Evolutionary conservation across 2,113 vertebrate genomes (phyloP), one percentile per base, ranked within the genome.

Genomic region (Corydoras sp.): DNA sequence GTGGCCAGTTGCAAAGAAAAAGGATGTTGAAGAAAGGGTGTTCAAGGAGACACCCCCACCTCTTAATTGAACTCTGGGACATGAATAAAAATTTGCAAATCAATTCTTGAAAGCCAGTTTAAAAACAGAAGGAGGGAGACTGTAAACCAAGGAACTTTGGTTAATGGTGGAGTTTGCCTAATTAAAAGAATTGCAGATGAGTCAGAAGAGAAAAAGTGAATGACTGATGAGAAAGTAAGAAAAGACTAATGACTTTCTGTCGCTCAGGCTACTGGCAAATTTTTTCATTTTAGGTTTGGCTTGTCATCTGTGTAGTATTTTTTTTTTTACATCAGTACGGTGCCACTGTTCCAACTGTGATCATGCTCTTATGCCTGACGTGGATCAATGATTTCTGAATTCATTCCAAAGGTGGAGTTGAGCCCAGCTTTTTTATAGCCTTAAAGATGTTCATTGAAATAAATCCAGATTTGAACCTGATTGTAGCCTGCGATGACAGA

Each of bases 51-150:
- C 73, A 69, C 76, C 72, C 77, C 74, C 74, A 18, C 63, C 71
- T 51, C 77, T 80, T 77, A 79, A 77, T 85, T 85, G 85, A 81
- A 85, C 83, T 81, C 58, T 43, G 65, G 70, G 73, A 81, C n/a
- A 71, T 86, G 83, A 88, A 86, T 84, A 79, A 76, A 76, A 81
- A 88, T 90, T 89, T 86, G 83, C 85, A 90, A 89, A 90, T 88
- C 83, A 89, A 88, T 90, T 87, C 83, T 77, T 72, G 63, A 74
- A 82, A 85, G 81, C 79, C 77, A 62, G 70, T n/a, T 58, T 73
- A 56, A 77, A 76, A 58, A 75, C 61, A 76, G 83, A 71, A 71
- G 69, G 72, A 75, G 71, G 66, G 64, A 62, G 80, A 81, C 78
- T 80, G 77, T 85, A 85, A 88, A 88, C 85, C 83, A 86, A 83